Base-by-base conservation (phyloP, 2,797 vertebrate species). In the Darevskia nairensis region DNA sequence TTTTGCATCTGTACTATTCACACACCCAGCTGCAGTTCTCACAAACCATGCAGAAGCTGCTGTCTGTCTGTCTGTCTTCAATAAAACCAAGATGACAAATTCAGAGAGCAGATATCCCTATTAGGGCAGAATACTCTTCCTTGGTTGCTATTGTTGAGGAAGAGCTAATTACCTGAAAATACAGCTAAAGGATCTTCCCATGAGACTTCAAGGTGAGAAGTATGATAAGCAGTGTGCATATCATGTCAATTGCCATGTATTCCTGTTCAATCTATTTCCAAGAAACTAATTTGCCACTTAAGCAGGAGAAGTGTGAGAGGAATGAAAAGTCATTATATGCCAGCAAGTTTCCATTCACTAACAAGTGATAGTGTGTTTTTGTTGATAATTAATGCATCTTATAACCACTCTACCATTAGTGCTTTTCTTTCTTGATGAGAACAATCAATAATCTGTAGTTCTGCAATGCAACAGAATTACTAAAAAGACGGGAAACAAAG, bases 401-500 rank as follows among this genome's bases (percentile, higher is more conserved):
- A 78, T 19, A 72, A 44, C 25, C 61, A 21, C 35, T 64, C 27
- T 76, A 83, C 80, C 66, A n/a, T 4, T 77, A 72, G 19, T 4
- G 1, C 44, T 10, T 59, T 41, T 80, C 50, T 39, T 3, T 0
- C 66, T 91, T 1, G 0, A 23, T 7, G 72, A 89, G 11, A 90
- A 91, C 2, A 55, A 86, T 87, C 86, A 86, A 61, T 1, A 80
- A 29, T 1, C 64, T 7, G 35, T 0, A 0, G 29, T 35, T 69
- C n/a, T 69, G n/a, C 29, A 71, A 25, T 35, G 64, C 66, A 93
- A 90, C 0, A 39, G 25, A 25, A 69, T 90, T 93, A 77, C 88
- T 66, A 25, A 69, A 1, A 80, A 77, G 69, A 44, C 0, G 2
- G 3, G 8, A 81, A 88, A 91, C 69, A 66, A 91, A 79, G 71